Evolutionary conservation across 2,797 vertebrate species (phyloP), one percentile per base, ranked within the genome.

Genomic region (Smutsia gigantea): DNA sequence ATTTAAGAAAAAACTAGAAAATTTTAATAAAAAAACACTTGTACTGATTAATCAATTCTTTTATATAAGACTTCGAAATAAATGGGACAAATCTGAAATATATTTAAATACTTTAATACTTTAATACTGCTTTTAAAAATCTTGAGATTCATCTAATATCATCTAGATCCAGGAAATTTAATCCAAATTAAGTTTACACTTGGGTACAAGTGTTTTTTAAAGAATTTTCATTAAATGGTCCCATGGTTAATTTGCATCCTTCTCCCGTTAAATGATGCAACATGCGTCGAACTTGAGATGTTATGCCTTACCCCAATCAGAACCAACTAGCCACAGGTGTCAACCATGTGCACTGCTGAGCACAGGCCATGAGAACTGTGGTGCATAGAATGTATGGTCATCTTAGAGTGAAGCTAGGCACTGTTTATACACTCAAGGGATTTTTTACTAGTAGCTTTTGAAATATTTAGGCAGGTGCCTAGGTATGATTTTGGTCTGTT

Each of bases 391-490:
- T 92, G 39, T 4, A 46, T 5, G 0, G 93, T 75, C 92, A 74
- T 81, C 8, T 66, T 63, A 87, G 78, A 6, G 17, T 64, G 55
- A 97, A 94, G 71, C 18, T 1, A 0, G 57, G 72, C 79, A 96
- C 87, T 88, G 37, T 96, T 81, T 82, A 93, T 79, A 92, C 29
- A 75, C 75, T 93, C 1, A 57, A 5, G 19, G 4, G 3, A 5
- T 94, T 96, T 46, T 97, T 98, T 78, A 96, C 93, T 96, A 79
- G 96, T 93, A 97, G 83, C 14, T 27, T 95, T 87, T 97, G 95
- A 96, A 96, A 93, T 87, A 92, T 82, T 94, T 81, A 96, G 96
- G 94, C 98, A 98, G 98, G 97, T 98, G 98, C 81, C 69, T 94
- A 94, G 53, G 17, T 97, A 96, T 18, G 92, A 94, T 81, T 98